A percentile compares a stretch with the other conserved stretches of the same genome.
Conservation (phyloP, 2,113 vertebrate species). For the Cyrtonyx montezumae region DNA sequence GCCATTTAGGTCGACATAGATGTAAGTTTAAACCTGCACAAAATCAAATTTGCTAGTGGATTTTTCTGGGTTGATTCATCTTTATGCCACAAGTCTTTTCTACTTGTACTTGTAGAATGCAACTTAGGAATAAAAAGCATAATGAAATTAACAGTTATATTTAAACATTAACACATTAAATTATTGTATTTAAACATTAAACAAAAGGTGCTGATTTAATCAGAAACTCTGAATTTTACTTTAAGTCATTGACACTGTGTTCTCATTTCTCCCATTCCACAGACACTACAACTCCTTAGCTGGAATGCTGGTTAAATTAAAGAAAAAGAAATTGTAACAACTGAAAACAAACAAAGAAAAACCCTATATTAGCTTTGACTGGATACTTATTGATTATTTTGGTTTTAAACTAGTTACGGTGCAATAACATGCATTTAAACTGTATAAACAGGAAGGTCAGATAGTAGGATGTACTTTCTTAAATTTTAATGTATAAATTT, state of each 20-base stretch:
- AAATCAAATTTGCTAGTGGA: conserved; percentile 52
- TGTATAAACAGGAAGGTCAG: background rate
- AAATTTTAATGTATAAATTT: background rate
- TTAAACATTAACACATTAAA: background rate
- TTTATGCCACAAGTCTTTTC: conserved; percentile 35
- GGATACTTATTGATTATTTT: conserved; percentile 8
- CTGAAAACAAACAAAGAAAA: background rate
- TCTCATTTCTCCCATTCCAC: background rate
- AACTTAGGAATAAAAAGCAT: conserved; percentile 72
- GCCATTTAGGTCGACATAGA: conserved; percentile 64
- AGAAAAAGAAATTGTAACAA: background rate
- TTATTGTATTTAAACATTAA: conserved; percentile 42
- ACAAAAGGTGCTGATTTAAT: conserved; percentile 55
- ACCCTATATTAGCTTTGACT: background rate
- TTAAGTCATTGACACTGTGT: conserved; percentile 23
- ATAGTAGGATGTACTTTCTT: background rate
- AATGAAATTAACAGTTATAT: conserved; percentile 64
- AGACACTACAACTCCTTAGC: background rate
- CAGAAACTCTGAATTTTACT: conserved; percentile 47
- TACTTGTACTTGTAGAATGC: conserved; percentile 16
- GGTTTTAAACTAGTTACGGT: background rate
- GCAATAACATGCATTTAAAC: background rate
- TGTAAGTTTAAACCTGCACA: background rate
- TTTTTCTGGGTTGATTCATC: conserved; percentile 3
- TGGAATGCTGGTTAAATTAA: background rate